These are phyloP conservation scores for Meleagris gallopavo DNA, from an alignment of 2,113 vertebrate species.

Conservation along the genomic window DNA sequence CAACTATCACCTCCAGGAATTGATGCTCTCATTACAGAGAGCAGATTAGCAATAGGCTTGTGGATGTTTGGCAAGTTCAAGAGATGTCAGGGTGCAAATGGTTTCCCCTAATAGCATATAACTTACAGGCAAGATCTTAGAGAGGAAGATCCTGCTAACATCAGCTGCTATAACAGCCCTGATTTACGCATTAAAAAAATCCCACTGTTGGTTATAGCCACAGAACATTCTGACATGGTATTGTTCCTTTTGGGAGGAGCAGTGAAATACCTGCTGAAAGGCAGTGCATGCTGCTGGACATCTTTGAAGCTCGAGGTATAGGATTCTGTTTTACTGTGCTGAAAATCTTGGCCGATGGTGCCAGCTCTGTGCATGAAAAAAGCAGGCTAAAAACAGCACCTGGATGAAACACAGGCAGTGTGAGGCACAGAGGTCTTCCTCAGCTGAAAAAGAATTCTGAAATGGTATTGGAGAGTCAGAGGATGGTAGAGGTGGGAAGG, in stretches of 20 bases:
- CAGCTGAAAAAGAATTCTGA: not conserved
- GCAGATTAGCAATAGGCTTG: not conserved
- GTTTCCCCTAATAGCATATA: not conserved
- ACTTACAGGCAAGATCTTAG: not conserved
- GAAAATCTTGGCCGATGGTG: not conserved
- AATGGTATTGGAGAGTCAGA: not conserved
- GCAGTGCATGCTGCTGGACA: not conserved
- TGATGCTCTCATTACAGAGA: slow-evolving; percentile 60
- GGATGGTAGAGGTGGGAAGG: not conserved
- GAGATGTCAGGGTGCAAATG: not conserved
- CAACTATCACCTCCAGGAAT: not conserved
- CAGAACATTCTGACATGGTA: not conserved
- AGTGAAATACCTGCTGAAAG: not conserved
- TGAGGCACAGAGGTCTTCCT: not conserved
- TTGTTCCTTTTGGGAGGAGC: not conserved
- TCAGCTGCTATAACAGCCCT: not conserved
- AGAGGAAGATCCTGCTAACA: not conserved
- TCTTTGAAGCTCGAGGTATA: not conserved
- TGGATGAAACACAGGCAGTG: not conserved
- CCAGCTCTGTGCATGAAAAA: not conserved
- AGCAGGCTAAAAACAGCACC: not conserved
- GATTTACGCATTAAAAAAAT: not conserved
- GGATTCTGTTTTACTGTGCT: not conserved
- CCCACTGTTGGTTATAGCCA: not conserved
- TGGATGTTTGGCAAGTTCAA: not conserved